Base-by-base conservation (phyloP, 2,888 invertebrate species). In the Hydrotaea cyrtoneurina region DNA sequence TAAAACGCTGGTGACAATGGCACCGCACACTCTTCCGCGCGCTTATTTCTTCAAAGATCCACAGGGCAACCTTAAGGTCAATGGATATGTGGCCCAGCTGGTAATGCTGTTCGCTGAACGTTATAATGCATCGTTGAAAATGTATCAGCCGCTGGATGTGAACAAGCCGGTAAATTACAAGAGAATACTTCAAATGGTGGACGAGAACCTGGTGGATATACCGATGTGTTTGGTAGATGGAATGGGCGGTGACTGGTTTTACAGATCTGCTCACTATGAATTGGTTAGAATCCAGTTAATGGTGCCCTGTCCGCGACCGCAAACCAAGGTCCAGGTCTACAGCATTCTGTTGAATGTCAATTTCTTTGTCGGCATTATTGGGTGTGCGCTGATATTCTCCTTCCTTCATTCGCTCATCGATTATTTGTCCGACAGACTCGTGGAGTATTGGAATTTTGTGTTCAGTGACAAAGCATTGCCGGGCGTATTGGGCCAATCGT, bases 51-150 rank as follows among this genome's bases (percentile, higher is more conserved):
- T 87, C 69, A 62, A 2, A 4, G 69, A 87, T 66, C n/a, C 26
- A 0, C 15, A 21, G 0, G 36, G 85, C 0, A 86, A 86, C 3
- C 1, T 73, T 0, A 78, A 82, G 0, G 13, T 88, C 4, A 50
- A 72, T 0, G 90, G 90, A 0, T 89, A 88, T n/a, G 55, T 89
- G 0, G 57, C 26, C 0, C 53, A 80, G 1, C 73, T 89, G 3
- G 36, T 88, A 0, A 4, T 8, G 4, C 83, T 85, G 15, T 90
- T 88, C 79, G 88, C 78, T 0, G 43, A n/a, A 11, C 80, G 80
- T 0, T 46, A 88, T 0, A 90, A 90, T 71, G 89, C 88, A 0
- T 86, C 78, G 2, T 53, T 87, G 11, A n/a, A 74, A 23, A 72
- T 66, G 43, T 43, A 17, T 13, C 10, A 21, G 0, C 11, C 66